Percentiles rank a stretch among this genome's conserved stretches.
Evolutionary conservation across 2,113 vertebrate species (phyloP).

Genomic region (Holacanthus passer): DNA sequence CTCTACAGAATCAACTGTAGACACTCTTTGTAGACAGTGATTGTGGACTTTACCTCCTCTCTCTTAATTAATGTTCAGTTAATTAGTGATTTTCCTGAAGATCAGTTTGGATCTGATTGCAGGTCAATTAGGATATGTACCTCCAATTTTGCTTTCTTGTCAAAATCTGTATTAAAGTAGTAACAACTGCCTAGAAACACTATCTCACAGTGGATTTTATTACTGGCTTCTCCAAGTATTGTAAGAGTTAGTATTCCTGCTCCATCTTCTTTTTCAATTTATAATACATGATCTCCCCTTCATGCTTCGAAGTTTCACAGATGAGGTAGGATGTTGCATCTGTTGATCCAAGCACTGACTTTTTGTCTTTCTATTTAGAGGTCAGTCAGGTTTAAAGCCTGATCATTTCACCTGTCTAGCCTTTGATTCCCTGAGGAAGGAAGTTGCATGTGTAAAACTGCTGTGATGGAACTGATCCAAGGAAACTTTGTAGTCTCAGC

Average conservation of each 20-base stretch:
- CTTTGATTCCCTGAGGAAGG: slow-evolving; percentile 22
- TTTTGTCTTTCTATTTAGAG: slow-evolving; percentile 13
- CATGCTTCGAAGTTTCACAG: slow-evolving; percentile 28
- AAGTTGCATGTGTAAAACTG: slow-evolving; percentile 28
- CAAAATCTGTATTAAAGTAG: background rate
- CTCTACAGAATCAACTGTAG: background rate
- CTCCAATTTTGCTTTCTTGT: background rate
- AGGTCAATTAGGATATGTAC: slow-evolving; percentile 9
- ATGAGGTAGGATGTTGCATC: slow-evolving; percentile 36
- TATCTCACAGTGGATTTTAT: background rate
- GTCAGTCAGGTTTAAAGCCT: slow-evolving; percentile 42
- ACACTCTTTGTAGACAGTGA: slow-evolving; percentile 3
- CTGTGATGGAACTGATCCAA: slow-evolving; percentile 31
- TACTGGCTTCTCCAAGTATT: background rate
- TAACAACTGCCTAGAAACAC: background rate
- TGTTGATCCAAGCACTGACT: slow-evolving; percentile 21
- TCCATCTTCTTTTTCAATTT: background rate
- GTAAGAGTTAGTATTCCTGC: background rate
- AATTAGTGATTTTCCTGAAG: background rate
- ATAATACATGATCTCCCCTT: background rate
- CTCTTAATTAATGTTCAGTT: slow-evolving; percentile 2
- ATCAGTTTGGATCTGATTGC: background rate
- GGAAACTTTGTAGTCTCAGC: background rate
- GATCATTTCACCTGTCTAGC: slow-evolving; percentile 45
- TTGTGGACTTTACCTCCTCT: background rate